Evolutionary conservation across 2,113 vertebrate genomes (phyloP).

Genomic region (Anarhynchus alexandrinus): DNA sequence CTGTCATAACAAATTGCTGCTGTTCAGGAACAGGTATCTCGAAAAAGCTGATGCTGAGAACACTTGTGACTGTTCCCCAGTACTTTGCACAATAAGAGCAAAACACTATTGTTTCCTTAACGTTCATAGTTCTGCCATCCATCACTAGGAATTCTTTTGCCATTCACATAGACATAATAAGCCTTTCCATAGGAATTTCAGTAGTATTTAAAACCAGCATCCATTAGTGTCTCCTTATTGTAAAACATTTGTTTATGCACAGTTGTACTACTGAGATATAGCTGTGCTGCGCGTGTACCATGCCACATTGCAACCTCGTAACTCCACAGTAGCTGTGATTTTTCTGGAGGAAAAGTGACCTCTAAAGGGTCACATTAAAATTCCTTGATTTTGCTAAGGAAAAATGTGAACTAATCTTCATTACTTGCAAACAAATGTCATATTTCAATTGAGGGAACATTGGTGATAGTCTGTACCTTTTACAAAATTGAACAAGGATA

Average conservation of each 20-base stretch:
- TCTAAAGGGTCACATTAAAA: neutral
- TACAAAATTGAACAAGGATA: neutral
- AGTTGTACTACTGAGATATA: neutral
- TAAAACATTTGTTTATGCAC: neutral
- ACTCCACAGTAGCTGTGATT: neutral
- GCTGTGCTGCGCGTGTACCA: neutral
- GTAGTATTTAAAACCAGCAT: neutral
- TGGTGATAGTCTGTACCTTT: neutral
- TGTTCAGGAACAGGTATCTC: slow-evolving; percentile 44
- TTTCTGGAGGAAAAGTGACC: neutral
- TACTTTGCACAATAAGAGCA: neutral
- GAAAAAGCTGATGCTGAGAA: slow-evolving; percentile 13
- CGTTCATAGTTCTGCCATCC: neutral
- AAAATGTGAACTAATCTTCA: neutral
- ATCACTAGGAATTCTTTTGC: neutral
- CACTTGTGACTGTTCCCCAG: slow-evolving; percentile 1
- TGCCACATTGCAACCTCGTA: neutral
- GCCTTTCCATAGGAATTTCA: neutral
- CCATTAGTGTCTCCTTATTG: neutral
- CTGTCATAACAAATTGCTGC: slow-evolving; percentile 69
- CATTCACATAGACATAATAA: neutral
- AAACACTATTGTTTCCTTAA: slow-evolving; percentile 40
- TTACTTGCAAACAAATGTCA: neutral
- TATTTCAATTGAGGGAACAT: neutral
- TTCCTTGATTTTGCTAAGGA: neutral